These are phyloP conservation scores for Alviniconcha marisindica DNA, from an alignment of 1,140 invertebrate genomes.

Conservation along the genomic window DNA sequence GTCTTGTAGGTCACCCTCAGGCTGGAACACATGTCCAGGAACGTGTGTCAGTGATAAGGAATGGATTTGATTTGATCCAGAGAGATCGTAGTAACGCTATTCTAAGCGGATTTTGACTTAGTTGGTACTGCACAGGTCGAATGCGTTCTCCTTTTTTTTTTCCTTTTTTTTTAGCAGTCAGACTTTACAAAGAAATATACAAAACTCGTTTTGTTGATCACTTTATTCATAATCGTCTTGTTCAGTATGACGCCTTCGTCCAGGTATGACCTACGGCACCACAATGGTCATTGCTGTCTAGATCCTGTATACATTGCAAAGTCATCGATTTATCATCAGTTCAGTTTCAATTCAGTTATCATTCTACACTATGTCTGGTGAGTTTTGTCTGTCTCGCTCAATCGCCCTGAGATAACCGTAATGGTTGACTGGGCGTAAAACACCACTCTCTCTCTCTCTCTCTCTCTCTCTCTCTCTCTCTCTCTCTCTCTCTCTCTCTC, in stretches of 20 bases:
- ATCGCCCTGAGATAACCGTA: too few species aligned
- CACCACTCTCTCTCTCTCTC: too few species aligned
- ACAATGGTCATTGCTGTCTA: too few species aligned
- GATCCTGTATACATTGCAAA: too few species aligned
- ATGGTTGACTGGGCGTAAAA: too few species aligned
- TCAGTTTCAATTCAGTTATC: too few species aligned
- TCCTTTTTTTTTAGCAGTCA: too few species aligned
- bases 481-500: neutral
- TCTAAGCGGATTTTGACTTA: neutral
- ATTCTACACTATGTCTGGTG: neutral
- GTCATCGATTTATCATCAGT: too few species aligned
- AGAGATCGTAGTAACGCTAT: neutral
- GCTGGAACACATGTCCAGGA: neutral
- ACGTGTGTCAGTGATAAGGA: neutral
- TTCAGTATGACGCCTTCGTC: too few species aligned
- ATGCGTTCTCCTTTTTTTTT: too few species aligned
- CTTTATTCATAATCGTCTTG: too few species aligned
- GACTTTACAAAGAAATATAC: neutral
- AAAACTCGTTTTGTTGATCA: neutral
- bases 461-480: neutral
- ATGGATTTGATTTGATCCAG: neutral
- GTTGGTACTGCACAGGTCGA: neutral
- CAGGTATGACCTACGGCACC: too few species aligned
- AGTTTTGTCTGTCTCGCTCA: neutral
- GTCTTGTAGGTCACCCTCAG: neutral